Percentiles rank a stretch among this genome's conserved stretches.
phyloP scores from a whole-genome alignment of 2,113 vertebrate genomes.

The Amblyornis subalaris region DNA sequence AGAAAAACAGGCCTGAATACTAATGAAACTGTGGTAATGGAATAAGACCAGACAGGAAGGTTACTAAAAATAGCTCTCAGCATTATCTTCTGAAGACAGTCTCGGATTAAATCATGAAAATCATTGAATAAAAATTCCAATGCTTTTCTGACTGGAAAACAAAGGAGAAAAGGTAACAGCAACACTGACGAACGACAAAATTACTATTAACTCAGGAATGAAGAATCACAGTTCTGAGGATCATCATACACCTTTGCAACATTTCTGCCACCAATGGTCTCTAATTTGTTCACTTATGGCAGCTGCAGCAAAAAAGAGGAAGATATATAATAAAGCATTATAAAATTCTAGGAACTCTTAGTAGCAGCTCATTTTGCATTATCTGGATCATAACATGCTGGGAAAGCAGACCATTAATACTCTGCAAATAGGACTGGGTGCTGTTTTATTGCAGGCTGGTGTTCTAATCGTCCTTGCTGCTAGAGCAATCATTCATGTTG shows the following conservation, averaged over 20 bases:
- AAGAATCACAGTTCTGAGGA: background rate
- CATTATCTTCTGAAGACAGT: background rate
- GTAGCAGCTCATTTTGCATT: constrained; percentile 12
- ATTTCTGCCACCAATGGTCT: background rate
- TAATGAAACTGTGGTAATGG: background rate
- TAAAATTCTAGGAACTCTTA: background rate
- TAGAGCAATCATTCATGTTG: background rate
- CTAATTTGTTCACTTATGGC: background rate
- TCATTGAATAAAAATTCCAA: background rate
- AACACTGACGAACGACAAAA: background rate
- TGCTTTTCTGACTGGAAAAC: background rate
- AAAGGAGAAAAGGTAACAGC: background rate
- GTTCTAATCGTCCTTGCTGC: constrained; percentile 48
- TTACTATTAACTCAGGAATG: background rate
- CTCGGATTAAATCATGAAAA: background rate
- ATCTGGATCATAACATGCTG: background rate
- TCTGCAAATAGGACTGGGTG: constrained; percentile 32
- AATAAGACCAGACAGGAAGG: background rate
- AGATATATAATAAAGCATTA: background rate
- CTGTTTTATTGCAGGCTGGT: constrained; percentile 48
- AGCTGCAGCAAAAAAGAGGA: background rate
- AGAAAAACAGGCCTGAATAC: background rate
- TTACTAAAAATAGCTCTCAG: background rate
- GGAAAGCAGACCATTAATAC: constrained; percentile 29
- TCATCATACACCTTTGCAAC: background rate